Conservation (phyloP, 2,113 vertebrate genomes). For the Amblyornis subalaris region DNA sequence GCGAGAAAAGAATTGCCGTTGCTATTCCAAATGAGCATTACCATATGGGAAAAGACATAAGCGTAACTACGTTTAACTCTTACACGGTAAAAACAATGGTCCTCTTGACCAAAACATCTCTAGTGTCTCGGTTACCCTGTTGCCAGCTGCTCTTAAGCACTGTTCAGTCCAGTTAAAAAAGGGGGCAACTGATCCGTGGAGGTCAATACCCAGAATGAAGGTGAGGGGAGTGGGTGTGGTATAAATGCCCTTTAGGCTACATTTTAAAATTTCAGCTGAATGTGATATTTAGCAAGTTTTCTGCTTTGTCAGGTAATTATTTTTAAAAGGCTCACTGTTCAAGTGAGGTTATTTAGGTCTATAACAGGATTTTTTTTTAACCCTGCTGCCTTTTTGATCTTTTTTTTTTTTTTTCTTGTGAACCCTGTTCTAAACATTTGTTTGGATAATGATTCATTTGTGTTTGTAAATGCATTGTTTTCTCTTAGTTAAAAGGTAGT, state of each 20-base stretch:
- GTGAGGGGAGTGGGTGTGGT: neutral
- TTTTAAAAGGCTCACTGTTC: neutral
- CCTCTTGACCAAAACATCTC: fast-evolving
- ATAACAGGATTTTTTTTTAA: neutral
- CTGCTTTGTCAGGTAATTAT: neutral
- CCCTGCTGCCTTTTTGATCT: neutral
- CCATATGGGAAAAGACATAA: fast-evolving
- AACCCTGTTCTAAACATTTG: neutral
- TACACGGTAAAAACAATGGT: fast-evolving
- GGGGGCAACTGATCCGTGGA: neutral
- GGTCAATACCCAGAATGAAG: neutral
- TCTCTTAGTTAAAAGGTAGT: neutral
- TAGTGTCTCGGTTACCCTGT: too few relatives aligned
- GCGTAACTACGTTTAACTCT: fast-evolving
- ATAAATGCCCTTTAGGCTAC: neutral
- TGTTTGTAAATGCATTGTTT: constrained; percentile 45
- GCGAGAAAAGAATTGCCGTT: fast-evolving
- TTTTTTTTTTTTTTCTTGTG: neutral
- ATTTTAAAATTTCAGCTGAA: neutral
- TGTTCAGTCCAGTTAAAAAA: neutral
- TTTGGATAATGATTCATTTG: constrained; percentile 18
- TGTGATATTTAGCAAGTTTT: neutral
- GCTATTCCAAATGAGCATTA: fast-evolving
- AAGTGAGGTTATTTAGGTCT: neutral
- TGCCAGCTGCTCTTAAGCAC: too few relatives aligned